Percentiles rank a stretch among this genome's conserved stretches.
Evolutionary conservation across 2,888 invertebrate species (phyloP).

Genomic region (Machimus rusticus): DNA sequence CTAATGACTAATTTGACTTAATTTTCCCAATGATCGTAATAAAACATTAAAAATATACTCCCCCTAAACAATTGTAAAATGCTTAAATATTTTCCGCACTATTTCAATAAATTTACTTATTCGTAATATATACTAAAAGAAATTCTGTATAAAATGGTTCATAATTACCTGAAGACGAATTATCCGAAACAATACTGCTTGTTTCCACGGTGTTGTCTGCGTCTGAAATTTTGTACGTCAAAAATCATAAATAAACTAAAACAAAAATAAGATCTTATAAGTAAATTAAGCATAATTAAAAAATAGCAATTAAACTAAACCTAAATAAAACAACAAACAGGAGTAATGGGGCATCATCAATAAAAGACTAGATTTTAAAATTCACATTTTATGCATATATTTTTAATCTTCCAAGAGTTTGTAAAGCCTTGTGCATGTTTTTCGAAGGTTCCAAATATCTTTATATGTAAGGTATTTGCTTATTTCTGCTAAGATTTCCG

Average conservation of each 20-base stretch:
- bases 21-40: too few species aligned
- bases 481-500: slow-evolving; percentile 55
- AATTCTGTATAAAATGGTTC: background rate
- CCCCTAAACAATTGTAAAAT: too few species aligned
- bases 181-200: slow-evolving; percentile 41
- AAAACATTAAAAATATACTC: too few species aligned
- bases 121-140: background rate
- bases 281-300: slow-evolving; percentile 1
- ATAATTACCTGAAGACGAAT: slow-evolving; percentile 44
- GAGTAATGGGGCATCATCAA: background rate
- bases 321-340: background rate
- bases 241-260: slow-evolving; percentile 18
- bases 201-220: slow-evolving; percentile 41
- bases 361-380: background rate
- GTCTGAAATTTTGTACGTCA: slow-evolving; percentile 42
- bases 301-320: background rate
- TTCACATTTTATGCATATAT: background rate
- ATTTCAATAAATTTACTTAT: too few species aligned
- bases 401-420: background rate
- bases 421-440: slow-evolving; percentile 23
- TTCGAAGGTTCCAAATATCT: slow-evolving; percentile 41
- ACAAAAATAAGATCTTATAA: slow-evolving; percentile 31
- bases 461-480: slow-evolving; percentile 51
- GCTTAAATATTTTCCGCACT: too few species aligned
- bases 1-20: too few species aligned